Evolutionary conservation across 2,797 vertebrate species (phyloP).

Genomic region (Pelochelys cantorii): DNA sequence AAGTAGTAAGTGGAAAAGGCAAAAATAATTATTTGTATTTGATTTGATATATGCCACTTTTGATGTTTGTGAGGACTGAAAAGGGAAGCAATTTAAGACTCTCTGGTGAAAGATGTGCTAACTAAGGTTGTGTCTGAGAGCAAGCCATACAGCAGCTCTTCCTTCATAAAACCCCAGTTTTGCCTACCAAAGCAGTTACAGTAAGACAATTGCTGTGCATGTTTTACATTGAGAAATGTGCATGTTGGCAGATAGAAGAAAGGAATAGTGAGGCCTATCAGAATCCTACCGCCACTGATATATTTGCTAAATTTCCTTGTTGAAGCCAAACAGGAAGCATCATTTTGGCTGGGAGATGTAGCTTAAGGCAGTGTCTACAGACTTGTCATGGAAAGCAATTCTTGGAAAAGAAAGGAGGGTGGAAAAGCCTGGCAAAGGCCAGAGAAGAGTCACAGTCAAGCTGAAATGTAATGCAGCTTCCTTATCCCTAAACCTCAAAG

Average conservation of each 20-base stretch:
- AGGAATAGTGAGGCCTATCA: background rate
- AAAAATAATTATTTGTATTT: background rate
- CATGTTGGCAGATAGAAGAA: background rate
- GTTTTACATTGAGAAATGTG: background rate
- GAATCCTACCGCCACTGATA: background rate
- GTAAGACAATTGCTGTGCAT: background rate
- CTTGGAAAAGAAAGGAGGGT: background rate
- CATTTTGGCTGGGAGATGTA: background rate
- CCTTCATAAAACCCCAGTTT: background rate
- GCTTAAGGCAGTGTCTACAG: background rate
- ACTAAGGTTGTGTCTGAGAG: background rate
- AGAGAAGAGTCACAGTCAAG: background rate
- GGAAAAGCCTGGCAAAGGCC: background rate
- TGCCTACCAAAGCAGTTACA: background rate
- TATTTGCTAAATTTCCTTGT: background rate
- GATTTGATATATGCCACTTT: background rate
- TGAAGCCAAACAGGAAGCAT: background rate
- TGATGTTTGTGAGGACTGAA: background rate
- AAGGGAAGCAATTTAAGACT: background rate
- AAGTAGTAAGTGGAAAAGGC: background rate
- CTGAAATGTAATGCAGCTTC: background rate
- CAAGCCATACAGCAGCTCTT: background rate
- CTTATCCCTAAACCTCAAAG: background rate
- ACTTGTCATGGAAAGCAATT: background rate
- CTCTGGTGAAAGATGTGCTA: background rate